phyloP scores from a whole-genome alignment of 2,113 vertebrate species.

The Thymallus thymallus region DNA sequence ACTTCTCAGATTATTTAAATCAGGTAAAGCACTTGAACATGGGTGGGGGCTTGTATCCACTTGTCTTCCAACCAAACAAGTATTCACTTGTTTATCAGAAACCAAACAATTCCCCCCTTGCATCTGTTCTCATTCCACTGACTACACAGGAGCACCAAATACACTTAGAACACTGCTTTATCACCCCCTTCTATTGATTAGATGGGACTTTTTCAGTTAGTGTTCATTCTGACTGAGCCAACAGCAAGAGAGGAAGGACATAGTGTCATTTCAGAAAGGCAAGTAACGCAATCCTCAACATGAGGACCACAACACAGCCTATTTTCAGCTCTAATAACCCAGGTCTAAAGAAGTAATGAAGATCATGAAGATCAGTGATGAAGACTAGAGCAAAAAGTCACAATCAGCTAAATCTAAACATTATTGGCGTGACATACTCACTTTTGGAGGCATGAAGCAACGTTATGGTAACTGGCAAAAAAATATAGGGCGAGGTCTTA shows the following conservation, averaged over 20 bases:
- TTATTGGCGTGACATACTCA: no score
- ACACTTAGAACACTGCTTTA: neutral
- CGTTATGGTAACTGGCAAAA: no score
- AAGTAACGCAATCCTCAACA: neutral
- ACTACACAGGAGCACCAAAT: neutral
- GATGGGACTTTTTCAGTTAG: neutral
- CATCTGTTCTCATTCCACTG: neutral
- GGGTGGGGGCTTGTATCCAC: neutral
- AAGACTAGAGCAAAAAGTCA: no score
- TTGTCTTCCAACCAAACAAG: no score
- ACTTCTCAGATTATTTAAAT: neutral
- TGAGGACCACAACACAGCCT: neutral
- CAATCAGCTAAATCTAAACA: no score
- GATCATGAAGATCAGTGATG: no score
- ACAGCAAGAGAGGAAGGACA: neutral
- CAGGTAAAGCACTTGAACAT: neutral
- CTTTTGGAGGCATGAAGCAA: no score
- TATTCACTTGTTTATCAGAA: no score
- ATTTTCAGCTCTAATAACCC: slow-evolving; percentile 49
- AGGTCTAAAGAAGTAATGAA: neutral
- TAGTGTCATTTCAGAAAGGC: neutral
- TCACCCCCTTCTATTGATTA: neutral
- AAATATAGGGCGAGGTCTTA: no score
- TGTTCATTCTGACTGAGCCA: neutral
- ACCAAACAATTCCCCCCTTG: neutral